Evolutionary conservation across 2,113 vertebrate genomes (phyloP).

Genomic region (Bambusicola thoracicus): DNA sequence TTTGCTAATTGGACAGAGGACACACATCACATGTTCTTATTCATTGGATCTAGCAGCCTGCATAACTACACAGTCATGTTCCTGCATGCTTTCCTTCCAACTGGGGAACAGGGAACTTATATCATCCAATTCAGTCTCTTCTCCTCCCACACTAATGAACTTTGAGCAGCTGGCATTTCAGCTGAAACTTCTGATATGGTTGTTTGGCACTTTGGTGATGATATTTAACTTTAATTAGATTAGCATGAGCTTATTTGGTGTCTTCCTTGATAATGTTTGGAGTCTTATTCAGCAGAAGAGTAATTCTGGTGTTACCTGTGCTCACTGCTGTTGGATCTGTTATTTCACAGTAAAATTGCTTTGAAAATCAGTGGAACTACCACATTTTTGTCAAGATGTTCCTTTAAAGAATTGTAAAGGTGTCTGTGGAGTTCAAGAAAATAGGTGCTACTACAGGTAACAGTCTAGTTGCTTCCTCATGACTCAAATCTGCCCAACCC

Average conservation of each 20-base stretch:
- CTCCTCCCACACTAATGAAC: not conserved
- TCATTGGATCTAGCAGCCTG: not conserved
- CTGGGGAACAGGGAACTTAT: not conserved
- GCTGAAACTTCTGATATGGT: not conserved
- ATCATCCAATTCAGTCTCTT: not conserved
- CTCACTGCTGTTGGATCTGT: not conserved
- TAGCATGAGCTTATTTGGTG: not conserved
- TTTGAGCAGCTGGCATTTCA: not conserved
- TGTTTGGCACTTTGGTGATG: not conserved
- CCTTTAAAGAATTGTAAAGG: not conserved
- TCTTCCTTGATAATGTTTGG: not conserved
- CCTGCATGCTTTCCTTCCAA: not conserved
- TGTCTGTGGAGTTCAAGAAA: not conserved
- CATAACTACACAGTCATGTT: rapidly evolving
- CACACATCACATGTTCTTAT: not conserved
- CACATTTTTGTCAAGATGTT: not conserved
- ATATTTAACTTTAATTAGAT: not conserved
- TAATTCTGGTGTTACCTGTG: not conserved
- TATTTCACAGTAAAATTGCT: not conserved
- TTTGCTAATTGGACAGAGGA: not conserved
- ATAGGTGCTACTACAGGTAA: not conserved
- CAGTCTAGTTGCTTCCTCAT: not conserved
- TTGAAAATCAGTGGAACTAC: not conserved
- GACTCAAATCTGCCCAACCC: not conserved
- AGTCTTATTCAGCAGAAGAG: not conserved